phyloP scores from a whole-genome alignment of 37 sponge, comb jelly and placozoan species.

The Aplysina aerophoba region DNA sequence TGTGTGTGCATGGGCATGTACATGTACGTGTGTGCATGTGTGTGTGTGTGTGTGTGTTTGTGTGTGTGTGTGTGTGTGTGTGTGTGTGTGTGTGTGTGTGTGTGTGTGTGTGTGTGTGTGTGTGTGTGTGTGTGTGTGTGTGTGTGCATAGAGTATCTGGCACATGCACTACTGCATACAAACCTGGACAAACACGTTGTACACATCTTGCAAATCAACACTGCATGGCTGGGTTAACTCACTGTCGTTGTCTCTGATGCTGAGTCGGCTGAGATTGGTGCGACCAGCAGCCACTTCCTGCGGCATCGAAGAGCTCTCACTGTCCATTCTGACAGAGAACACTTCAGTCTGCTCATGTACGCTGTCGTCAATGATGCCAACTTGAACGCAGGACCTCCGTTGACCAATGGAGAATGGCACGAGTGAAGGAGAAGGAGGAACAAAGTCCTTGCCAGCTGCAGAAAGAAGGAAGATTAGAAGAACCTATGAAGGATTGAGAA shows the following conservation, averaged over 20 bases:
- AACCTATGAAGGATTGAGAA: too few relatives aligned
- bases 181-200: not conserved
- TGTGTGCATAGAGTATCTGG: too few relatives aligned
- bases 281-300: not conserved
- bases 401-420: slow-evolving; percentile 30
- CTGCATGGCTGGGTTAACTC: not conserved
- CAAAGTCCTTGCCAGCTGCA: slow-evolving; percentile 40
- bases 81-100: too few relatives aligned
- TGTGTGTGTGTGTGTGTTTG: too few relatives aligned
- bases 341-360: slow-evolving; percentile 32
- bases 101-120: too few relatives aligned
- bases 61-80: too few relatives aligned
- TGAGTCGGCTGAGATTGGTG: slow-evolving; percentile 25
- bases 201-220: not conserved
- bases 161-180: not conserved
- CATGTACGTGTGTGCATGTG: too few relatives aligned
- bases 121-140: too few relatives aligned
- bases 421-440: not conserved
- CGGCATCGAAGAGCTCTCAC: not conserved
- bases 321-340: slow-evolving; percentile 31
- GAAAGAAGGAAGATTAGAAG: not conserved
- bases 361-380: slow-evolving; percentile 44
- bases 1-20: too few relatives aligned
- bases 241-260: slow-evolving; percentile 21
- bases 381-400: slow-evolving; percentile 19